Evolutionary conservation across 2,797 vertebrate species (phyloP).

Genomic region (Rhinogobio ventralis): DNA sequence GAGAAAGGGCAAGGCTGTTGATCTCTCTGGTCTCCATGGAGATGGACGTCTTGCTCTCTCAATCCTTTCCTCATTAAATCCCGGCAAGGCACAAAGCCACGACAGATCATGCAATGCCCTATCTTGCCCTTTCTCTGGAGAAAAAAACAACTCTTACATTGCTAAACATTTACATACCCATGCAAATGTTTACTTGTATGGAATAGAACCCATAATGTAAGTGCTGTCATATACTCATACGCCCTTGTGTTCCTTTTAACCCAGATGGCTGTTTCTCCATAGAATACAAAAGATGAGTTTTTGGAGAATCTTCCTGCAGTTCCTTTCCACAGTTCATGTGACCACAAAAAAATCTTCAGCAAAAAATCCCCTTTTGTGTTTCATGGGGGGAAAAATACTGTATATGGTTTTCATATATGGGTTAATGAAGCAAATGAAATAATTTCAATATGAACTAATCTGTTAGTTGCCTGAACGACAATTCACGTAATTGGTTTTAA

Average conservation of each 20-base stretch:
- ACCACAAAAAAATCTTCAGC: background rate
- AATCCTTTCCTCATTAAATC: conserved; percentile 57
- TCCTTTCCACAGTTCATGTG: background rate
- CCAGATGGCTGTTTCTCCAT: background rate
- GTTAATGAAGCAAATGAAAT: background rate
- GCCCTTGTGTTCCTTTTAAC: background rate
- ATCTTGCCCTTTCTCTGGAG: background rate
- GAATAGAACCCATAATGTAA: background rate
- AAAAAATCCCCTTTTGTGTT: background rate
- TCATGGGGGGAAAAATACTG: background rate
- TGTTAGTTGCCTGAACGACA: background rate
- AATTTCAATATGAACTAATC: background rate
- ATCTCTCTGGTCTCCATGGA: conserved; percentile 64
- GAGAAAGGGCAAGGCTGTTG: conserved; percentile 49
- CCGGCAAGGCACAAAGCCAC: conserved; percentile 28
- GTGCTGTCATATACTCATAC: background rate
- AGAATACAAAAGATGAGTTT: background rate
- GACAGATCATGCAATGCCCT: conserved; percentile 6
- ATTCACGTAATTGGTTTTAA: background rate
- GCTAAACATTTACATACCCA: background rate
- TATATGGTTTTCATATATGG: background rate
- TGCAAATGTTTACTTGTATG: background rate
- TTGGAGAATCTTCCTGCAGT: background rate
- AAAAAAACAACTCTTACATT: background rate
- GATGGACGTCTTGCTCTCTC: conserved; percentile 56